A percentile compares a stretch with the other conserved stretches of the same genome.
Evolutionary conservation across 1,140 invertebrate genomes (phyloP).

Genomic region (Megalonaias nervosa): DNA sequence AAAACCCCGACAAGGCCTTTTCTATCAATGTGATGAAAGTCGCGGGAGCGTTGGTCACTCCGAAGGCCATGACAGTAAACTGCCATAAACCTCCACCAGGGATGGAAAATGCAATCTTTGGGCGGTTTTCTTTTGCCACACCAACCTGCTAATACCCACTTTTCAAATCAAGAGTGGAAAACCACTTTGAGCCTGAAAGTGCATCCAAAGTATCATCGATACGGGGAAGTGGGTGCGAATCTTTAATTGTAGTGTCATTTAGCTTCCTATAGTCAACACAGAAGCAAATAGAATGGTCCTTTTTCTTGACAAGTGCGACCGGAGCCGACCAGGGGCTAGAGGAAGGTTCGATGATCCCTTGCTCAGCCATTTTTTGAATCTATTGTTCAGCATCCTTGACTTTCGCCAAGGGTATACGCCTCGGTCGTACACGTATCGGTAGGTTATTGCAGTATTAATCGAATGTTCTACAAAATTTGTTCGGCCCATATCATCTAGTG

Average conservation of each 20-base stretch:
- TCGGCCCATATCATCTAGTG: slow-evolving; percentile 15
- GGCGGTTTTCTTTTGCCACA: slow-evolving; percentile 53
- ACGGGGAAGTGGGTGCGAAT: slow-evolving; percentile 30
- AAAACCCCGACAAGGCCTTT: too few relatives aligned
- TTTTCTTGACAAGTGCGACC: slow-evolving; percentile 6
- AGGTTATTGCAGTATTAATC: slow-evolving; percentile 14
- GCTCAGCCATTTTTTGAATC: slow-evolving; percentile 20
- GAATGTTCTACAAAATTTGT: slow-evolving; percentile 18
- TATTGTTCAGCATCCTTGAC: not conserved
- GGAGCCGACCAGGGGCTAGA: slow-evolving; percentile 8
- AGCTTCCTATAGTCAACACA: slow-evolving; percentile 27
- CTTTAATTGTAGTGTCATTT: slow-evolving; percentile 6
- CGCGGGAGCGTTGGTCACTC: too few relatives aligned
- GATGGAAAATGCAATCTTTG: slow-evolving; percentile 57
- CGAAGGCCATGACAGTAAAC: too few relatives aligned
- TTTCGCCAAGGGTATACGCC: slow-evolving; percentile 6
- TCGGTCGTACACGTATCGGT: slow-evolving; percentile 18
- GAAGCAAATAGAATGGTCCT: slow-evolving; percentile 3
- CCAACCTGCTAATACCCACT: slow-evolving; percentile 65
- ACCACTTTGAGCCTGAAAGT: slow-evolving; percentile 32
- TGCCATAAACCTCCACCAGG: too few relatives aligned
- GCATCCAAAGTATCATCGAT: slow-evolving; percentile 39
- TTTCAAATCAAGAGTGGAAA: slow-evolving; percentile 27
- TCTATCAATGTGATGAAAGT: too few relatives aligned
- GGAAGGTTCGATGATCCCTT: slow-evolving; percentile 14